These are phyloP conservation scores for Latrodectus elegans DNA, from an alignment of 2,888 invertebrate genomes.

Conservation along the genomic window DNA sequence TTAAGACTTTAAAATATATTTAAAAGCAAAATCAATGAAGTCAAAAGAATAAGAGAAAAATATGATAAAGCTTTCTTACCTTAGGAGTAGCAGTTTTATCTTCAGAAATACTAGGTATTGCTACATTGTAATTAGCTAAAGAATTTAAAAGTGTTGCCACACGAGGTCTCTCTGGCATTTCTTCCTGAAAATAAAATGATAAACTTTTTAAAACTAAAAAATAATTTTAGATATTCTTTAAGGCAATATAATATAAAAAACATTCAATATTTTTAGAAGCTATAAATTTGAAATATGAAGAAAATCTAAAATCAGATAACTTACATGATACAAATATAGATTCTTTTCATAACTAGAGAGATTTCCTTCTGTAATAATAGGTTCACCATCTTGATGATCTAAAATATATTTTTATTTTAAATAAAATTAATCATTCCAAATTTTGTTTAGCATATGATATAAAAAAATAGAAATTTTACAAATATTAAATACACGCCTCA, in stretches of 20 bases:
- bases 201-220: background rate
- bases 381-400: slow-evolving; percentile 59
- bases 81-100: slow-evolving; percentile 43
- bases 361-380: slow-evolving; percentile 40
- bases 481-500: background rate
- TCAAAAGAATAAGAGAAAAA: too few species aligned
- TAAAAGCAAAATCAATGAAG: background rate
- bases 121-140: slow-evolving; percentile 91
- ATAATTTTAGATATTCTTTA: background rate
- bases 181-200: slow-evolving; percentile 76
- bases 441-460: background rate
- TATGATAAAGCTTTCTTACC: slow-evolving; percentile 14
- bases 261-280: too few species aligned
- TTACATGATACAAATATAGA: slow-evolving; percentile 66
- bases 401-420: background rate
- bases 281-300: background rate
- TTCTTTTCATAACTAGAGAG: slow-evolving; percentile 67
- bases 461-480: background rate
- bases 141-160: slow-evolving; percentile 91
- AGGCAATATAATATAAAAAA: background rate
- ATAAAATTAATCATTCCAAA: background rate
- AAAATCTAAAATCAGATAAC: slow-evolving; percentile 7
- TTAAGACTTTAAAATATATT: background rate
- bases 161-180: slow-evolving; percentile 89
- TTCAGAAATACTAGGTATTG: slow-evolving; percentile 86